Evolutionary conservation across 1,140 invertebrate genomes (phyloP).

Genomic region (Elymnias hypermnestra): DNA sequence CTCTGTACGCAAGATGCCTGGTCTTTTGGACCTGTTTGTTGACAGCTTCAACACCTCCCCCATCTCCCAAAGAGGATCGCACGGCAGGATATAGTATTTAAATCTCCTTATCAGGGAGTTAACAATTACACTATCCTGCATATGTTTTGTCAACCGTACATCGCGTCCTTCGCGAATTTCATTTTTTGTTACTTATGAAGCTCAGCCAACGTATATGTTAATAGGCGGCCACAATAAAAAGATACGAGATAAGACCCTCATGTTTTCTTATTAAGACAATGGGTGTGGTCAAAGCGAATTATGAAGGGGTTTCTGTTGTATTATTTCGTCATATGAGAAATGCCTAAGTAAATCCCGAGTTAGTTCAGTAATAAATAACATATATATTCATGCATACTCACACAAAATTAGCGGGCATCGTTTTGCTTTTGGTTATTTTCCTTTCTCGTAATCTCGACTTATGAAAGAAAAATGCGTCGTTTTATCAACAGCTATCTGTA

Average conservation of each 20-base stretch:
- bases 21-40: no score
- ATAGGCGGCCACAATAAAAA: slow-evolving; percentile 40
- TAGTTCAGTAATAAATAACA: slow-evolving; percentile 14
- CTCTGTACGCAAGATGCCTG: no score
- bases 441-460: background rate
- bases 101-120: no score
- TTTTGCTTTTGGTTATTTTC: slow-evolving; percentile 1
- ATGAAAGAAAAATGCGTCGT: no score
- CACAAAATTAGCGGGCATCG: slow-evolving; percentile 1
- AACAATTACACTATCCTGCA: background rate
- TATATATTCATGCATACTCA: slow-evolving; percentile 13
- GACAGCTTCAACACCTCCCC: no score
- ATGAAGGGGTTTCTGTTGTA: slow-evolving; percentile 15
- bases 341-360: slow-evolving; percentile 11
- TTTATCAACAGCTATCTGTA: no score
- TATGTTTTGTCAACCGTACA: slow-evolving; percentile 27
- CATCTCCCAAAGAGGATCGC: no score
- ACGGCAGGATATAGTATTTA: no score
- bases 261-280: slow-evolving; percentile 31
- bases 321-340: slow-evolving; percentile 12
- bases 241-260: slow-evolving; percentile 30
- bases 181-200: slow-evolving; percentile 42
- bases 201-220: slow-evolving; percentile 31
- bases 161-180: slow-evolving; percentile 27
- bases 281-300: slow-evolving; percentile 25